phyloP scores from a whole-genome alignment of 2,888 invertebrate species.

The Eupithecia subumbrata region DNA sequence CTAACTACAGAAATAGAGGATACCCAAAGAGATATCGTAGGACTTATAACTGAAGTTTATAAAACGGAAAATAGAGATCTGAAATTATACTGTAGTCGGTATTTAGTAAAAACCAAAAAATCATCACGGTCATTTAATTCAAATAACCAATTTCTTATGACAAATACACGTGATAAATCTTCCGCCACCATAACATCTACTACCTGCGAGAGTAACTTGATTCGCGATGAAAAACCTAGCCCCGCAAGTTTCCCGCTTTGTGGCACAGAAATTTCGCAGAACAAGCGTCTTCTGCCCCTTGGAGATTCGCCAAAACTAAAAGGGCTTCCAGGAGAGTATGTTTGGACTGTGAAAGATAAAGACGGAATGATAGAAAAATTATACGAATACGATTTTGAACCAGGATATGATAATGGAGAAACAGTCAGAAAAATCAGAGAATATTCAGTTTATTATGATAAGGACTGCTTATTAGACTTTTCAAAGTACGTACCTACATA shows the following conservation, averaged over 20 bases:
- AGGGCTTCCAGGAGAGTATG: conserved; percentile 71
- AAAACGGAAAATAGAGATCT: conserved; percentile 65
- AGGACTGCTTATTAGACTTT: conserved; percentile 71
- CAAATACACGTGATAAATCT: conserved; percentile 41
- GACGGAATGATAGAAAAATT: conserved; percentile 74
- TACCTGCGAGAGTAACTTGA: conserved; percentile 7
- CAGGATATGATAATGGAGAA: conserved; percentile 66
- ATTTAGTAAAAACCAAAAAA: conserved; percentile 64
- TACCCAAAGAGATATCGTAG: conserved; percentile 63
- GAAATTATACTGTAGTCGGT: conserved; percentile 66
- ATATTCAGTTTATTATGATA: conserved; percentile 75
- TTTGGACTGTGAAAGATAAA: conserved; percentile 76
- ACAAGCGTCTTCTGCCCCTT: conserved; percentile 49
- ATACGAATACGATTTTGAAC: conserved; percentile 68
- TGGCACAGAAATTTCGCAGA: conserved; percentile 50
- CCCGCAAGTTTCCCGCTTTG: conserved; percentile 40
- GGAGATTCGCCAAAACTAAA: conserved; percentile 62
- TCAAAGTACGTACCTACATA: conserved; percentile 56
- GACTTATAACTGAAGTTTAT: conserved; percentile 66
- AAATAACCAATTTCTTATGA: conserved; percentile 67
- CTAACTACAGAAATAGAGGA: conserved; percentile 64
- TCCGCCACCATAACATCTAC: background rate
- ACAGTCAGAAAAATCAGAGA: conserved; percentile 69
- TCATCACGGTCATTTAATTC: conserved; percentile 64
- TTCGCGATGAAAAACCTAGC: conserved; percentile 23